phyloP scores from a whole-genome alignment of 2,888 invertebrate species.

The Hemistola chrysoprasaria region DNA sequence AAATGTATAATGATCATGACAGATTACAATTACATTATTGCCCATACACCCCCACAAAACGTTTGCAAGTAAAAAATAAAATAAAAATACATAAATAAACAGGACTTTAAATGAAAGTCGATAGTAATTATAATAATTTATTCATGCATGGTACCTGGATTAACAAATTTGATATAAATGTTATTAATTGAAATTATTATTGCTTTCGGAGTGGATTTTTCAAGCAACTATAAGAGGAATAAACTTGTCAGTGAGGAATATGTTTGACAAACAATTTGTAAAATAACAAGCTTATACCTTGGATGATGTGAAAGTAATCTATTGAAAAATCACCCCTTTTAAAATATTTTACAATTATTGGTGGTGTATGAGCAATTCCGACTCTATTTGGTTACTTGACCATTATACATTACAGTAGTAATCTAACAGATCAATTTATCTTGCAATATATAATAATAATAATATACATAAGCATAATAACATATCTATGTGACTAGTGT shows the following conservation, averaged over 20 bases:
- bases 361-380: conserved; percentile 80
- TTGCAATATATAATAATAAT: not conserved
- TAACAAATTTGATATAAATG: conserved; percentile 18
- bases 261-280: no score
- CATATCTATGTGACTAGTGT: no score
- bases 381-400: conserved; percentile 25
- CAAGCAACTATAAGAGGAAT: no score
- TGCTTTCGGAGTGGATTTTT: conserved; percentile 34
- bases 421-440: conserved; percentile 3
- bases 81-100: conserved; percentile 63
- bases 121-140: conserved; percentile 67
- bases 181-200: conserved; percentile 19
- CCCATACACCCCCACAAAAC: conserved; percentile 82
- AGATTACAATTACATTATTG: conserved; percentile 43
- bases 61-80: conserved; percentile 60
- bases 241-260: no score
- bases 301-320: no score
- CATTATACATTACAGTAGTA: not conserved
- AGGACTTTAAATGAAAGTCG: conserved; percentile 77
- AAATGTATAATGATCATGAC: conserved; percentile 7
- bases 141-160: conserved; percentile 41
- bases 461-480: no score
- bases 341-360: conserved; percentile 51
- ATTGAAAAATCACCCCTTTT: no score
- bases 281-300: no score